Percentiles rank a stretch among this genome's conserved stretches.
Evolutionary conservation across 2,888 invertebrate genomes (phyloP).

Genomic region (Dorcus hopei): DNA sequence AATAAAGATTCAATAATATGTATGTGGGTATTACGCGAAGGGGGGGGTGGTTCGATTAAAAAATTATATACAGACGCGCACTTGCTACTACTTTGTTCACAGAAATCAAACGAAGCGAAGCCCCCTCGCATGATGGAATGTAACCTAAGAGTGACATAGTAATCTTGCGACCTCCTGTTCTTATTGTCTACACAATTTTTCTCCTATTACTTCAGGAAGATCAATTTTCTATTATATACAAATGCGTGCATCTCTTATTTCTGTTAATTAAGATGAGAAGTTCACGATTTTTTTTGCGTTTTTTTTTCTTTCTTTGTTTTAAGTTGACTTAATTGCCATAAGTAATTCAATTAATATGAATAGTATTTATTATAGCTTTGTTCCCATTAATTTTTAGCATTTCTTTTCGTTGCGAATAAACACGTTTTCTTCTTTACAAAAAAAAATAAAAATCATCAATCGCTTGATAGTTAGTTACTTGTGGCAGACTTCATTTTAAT

Average conservation of each 20-base stretch:
- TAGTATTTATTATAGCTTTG: neutral
- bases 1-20: no score
- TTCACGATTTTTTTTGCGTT: neutral
- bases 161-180: neutral
- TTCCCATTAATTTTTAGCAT: neutral
- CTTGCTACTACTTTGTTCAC: no score
- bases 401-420: no score
- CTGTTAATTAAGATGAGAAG: neutral
- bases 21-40: no score
- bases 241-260: neutral
- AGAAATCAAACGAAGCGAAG: neutral
- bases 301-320: neutral
- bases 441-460: no score
- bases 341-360: neutral
- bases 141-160: neutral
- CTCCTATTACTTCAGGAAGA: neutral
- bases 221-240: neutral
- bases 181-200: conserved; percentile 6
- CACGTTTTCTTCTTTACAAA: no score
- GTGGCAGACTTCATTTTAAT: no score
- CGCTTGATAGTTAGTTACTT: no score
- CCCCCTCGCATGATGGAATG: neutral
- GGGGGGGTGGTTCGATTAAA: no score
- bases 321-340: neutral
- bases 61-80: no score